These are phyloP conservation scores for Teleiodes luculella DNA, from an alignment of 2,888 invertebrate species.

Conservation along the genomic window DNA sequence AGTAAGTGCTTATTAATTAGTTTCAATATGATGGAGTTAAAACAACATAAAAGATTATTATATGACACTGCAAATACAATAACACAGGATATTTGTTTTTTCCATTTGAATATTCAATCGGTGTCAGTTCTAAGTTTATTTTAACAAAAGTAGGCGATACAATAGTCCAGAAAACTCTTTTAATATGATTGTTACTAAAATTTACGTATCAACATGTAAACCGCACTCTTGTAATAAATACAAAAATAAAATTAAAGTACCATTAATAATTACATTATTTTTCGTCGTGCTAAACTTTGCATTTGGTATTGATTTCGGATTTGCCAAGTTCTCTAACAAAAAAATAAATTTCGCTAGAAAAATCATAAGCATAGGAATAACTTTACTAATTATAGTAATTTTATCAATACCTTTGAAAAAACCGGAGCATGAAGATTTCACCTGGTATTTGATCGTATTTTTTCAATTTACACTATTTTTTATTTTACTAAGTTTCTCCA, in stretches of 20 bases:
- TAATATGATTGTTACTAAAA: too few relatives aligned
- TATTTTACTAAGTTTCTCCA: neutral
- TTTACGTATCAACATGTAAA: too few relatives aligned
- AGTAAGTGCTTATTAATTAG: too few relatives aligned
- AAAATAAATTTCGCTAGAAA: neutral
- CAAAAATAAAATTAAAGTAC: neutral
- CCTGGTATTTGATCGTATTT: neutral
- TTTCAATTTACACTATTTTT: neutral
- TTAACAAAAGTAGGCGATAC: too few relatives aligned
- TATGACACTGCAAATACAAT: too few relatives aligned
- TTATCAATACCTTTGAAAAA: neutral
- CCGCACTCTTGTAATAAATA: neutral
- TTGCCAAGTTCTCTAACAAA: neutral
- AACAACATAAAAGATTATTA: too few relatives aligned
- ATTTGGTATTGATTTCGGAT: neutral
- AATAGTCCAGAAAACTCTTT: too few relatives aligned
- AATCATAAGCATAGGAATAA: neutral
- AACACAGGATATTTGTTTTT: too few relatives aligned
- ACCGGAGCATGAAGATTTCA: neutral
- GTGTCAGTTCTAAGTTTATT: too few relatives aligned
- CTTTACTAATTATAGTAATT: neutral
- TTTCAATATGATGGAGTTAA: too few relatives aligned
- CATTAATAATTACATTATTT: neutral
- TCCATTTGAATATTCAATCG: too few relatives aligned
- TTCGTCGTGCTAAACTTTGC: neutral